phyloP scores from a whole-genome alignment of 2,113 vertebrate species.

The Rhineura floridana region DNA sequence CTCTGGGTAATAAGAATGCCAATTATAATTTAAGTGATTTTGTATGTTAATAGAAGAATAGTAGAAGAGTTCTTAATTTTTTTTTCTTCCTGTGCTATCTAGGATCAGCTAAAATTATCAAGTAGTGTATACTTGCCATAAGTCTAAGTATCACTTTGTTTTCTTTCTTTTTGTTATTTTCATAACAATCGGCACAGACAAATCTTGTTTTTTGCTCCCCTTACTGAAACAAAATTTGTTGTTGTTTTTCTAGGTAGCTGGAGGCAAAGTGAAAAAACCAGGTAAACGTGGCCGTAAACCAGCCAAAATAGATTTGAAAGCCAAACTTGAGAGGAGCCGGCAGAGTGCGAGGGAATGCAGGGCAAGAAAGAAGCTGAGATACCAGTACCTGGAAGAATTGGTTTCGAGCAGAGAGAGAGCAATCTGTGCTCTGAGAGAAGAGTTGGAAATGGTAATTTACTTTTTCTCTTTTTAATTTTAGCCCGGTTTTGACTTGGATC shows the following conservation, averaged over 20 bases:
- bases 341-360: conserved; percentile 96
- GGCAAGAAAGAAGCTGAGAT: conserved; percentile 93
- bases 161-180: not conserved
- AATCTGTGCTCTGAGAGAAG: conserved; percentile 95
- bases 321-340: conserved; percentile 94
- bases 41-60: not conserved
- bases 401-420: conserved; percentile 95
- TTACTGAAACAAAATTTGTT: conserved; percentile 3
- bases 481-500: not conserved
- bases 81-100: not conserved
- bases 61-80: not conserved
- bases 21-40: not conserved
- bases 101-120: not conserved
- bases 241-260: conserved; percentile 78
- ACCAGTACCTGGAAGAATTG: conserved; percentile 97
- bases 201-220: not conserved
- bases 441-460: conserved; percentile 91
- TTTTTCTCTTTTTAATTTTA: not conserved
- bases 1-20: not conserved
- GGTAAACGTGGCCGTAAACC: conserved; percentile 96
- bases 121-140: not conserved
- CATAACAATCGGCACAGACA: too few species aligned
- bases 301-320: conserved; percentile 97
- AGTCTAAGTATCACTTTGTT: not conserved
- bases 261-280: conserved; percentile 96